Conservation (phyloP, 2,113 vertebrate species). For the Bettongia penicillata region DNA sequence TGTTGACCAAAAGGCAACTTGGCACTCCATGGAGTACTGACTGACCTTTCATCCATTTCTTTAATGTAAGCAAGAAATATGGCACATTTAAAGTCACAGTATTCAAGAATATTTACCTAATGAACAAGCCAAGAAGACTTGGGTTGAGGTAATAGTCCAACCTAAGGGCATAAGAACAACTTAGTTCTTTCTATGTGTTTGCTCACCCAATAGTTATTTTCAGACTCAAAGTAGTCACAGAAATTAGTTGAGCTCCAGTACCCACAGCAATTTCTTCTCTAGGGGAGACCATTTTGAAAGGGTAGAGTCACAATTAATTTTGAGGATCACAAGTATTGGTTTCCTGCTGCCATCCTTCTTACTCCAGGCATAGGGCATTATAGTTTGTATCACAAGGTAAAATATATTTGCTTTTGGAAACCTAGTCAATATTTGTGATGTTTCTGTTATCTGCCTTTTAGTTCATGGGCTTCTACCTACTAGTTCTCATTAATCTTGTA, state of each 20-base stretch:
- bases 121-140: background rate
- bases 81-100: background rate
- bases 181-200: accelerated
- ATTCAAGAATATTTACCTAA: no score
- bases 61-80: background rate
- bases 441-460: background rate
- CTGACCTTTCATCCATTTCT: background rate
- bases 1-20: background rate
- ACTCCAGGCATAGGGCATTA: slow-evolving; percentile 98
- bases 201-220: slow-evolving; percentile 95
- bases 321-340: slow-evolving; percentile 96
- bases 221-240: slow-evolving; percentile 98
- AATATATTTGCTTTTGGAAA: slow-evolving; percentile 97
- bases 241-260: slow-evolving; percentile 97
- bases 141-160: background rate
- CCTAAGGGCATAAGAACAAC: background rate
- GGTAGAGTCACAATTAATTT: slow-evolving; percentile 97
- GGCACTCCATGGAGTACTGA: background rate
- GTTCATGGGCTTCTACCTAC: background rate
- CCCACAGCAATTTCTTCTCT: slow-evolving; percentile 99
- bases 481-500: background rate
- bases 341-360: slow-evolving; percentile 98
- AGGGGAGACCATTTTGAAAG: slow-evolving; percentile 98
- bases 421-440: slow-evolving; percentile 96
- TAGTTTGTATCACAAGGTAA: slow-evolving; percentile 98